Evolutionary conservation across 2,888 invertebrate species (phyloP), one percentile per base, ranked within the genome.

Genomic region (Eristalis arbustorum): DNA sequence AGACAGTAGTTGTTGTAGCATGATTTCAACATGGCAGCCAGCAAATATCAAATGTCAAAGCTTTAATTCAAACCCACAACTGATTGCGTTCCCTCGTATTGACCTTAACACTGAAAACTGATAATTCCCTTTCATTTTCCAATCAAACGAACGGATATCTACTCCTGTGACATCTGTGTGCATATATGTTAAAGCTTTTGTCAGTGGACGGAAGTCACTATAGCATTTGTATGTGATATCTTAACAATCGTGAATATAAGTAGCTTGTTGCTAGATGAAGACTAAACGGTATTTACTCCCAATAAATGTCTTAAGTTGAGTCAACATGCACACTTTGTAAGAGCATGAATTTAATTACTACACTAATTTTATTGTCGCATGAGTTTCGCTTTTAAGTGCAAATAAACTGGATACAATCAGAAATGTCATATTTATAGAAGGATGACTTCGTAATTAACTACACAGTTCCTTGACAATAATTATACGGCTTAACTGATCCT

Each of bases 361-460:
- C 68, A 49, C 18, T 64, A 73, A 68, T 73, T 37, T 37, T 62
- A 34, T 64, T 28, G 57, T 62, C 34, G 63, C 57, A 62, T 77
- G 56, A 62, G 40, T 71, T 23, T 23, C 49, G 18, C 42, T 49
- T 37, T 68, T 4, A 69, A 63, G 59, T 34, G 57, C n/a, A 1
- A 67, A 72, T 37, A 77, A 67, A 76, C 37, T 67, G 63, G 57
- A 23, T 59, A 18, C 23, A 59, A 59, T 59, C 59, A 59, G 1
- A 23, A 76, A 71, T 42, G 37, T 10, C 71, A 80, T 49, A 49
- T 71, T 80, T 84, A 67, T 77, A 73, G 76, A 63, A 25, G 68
- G 56, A 81, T 77, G 67, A 81, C 64, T 81, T 81, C 6, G 68
- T 73, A 63, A 77, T 61, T 72, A 67, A 68, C 34, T 68, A 37